Base-by-base conservation (phyloP, 2,888 invertebrate genomes). In the Synanthedon myopaeformis region DNA sequence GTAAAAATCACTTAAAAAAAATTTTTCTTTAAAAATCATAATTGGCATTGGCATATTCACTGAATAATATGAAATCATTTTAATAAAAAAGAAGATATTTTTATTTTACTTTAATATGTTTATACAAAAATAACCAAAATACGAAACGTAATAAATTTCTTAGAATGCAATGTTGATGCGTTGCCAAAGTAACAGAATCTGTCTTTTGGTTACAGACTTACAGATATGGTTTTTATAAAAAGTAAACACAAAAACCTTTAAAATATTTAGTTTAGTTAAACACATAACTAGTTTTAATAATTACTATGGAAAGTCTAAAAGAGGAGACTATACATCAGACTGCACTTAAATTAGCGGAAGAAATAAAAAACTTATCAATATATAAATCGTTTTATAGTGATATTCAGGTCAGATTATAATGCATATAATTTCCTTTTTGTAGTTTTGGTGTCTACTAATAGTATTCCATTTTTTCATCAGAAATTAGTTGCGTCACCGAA, bases 371-470 rank as follows among this genome's bases (percentile, higher is more conserved):
- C 61, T 91, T 93, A 71, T 90, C 92, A 48, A 91, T 92, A 62
- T 96, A 95, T 68, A 91, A 92, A 74, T 90, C 90, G 56, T 91
- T 96, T 66, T 94, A 92, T 69, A 91, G 91, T 72, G 93, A 94
- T 75, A 90, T 96, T 60, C 94, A 95, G 90, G 95, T 93, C 81
- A 70, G 61, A 52, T 28, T 35, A 42, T 48, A 51, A 48, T 11
- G 17, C 23, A 23, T 23, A 3, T 23, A 23, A 23, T 53, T 57
- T 54, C 52, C 2, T 57, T 17, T 55, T 42, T 41, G 10, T 48
- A 53, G 55, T 58, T 63, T 23, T 23, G 5, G 23, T 23, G 5
- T 23, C 10, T 6, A 35, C 10, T 35, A 45, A 45, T 17, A 49
- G 14, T 49, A 4, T 49, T 19, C 3, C 11, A 49, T 49, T 17